These are phyloP conservation scores for Drosophila miranda DNA, from an alignment of 1,140 invertebrate species.

Conservation along the genomic window DNA sequence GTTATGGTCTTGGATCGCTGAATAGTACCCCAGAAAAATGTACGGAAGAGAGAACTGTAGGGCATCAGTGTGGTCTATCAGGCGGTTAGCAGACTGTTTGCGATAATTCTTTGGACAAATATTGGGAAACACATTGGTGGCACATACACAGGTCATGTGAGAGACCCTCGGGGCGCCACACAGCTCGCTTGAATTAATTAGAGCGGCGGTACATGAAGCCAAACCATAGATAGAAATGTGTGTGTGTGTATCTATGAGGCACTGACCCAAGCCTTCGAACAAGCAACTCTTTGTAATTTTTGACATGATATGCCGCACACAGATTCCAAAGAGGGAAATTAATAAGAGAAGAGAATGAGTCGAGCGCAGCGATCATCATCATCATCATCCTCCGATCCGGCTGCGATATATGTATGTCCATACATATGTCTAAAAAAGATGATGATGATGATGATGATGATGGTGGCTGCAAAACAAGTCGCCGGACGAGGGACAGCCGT, in stretches of 20 bases:
- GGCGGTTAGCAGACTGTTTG: slow-evolving; percentile 27
- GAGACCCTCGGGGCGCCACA: background rate
- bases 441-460: slow-evolving; percentile 34
- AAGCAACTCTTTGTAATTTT: slow-evolving; percentile 73
- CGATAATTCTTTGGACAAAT: slow-evolving; percentile 39
- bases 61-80: slow-evolving; percentile 18
- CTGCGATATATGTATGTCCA: too few relatives aligned
- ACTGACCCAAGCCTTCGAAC: slow-evolving; percentile 57
- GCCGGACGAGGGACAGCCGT: slow-evolving; percentile 10
- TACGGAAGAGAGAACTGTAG: background rate
- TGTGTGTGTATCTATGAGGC: slow-evolving; percentile 8
- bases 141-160: slow-evolving; percentile 42
- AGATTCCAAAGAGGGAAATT: slow-evolving; percentile 65
- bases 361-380: slow-evolving; percentile 25
- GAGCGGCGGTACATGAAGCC: slow-evolving; percentile 44
- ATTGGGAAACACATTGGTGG: slow-evolving; percentile 22
- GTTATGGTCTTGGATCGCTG: slow-evolving; percentile 14
- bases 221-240: slow-evolving; percentile 30
- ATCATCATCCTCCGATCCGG: slow-evolving; percentile 29
- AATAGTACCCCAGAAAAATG: background rate
- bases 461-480: slow-evolving; percentile 60
- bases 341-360: slow-evolving; percentile 52
- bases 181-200: slow-evolving; percentile 67
- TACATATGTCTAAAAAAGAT: slow-evolving; percentile 5
- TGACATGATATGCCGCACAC: slow-evolving; percentile 70